Conservation (phyloP, 2,888 invertebrate genomes). For the Rhagium mordax region DNA sequence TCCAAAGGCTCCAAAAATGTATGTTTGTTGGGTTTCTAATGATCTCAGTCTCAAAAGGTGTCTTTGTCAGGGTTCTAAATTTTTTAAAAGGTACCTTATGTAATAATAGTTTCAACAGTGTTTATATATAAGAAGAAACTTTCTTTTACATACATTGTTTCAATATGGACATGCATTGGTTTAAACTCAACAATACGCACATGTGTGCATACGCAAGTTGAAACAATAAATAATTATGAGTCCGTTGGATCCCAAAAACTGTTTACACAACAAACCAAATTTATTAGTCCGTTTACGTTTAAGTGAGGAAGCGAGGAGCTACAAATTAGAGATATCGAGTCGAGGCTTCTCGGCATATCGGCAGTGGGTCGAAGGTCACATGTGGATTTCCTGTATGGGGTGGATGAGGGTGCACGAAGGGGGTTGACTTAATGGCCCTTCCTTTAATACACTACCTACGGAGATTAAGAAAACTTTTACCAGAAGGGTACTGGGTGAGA, state of each 20-base stretch:
- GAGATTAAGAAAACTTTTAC: constrained; percentile 4
- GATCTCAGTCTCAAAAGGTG: too few species aligned
- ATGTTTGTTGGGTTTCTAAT: too few species aligned
- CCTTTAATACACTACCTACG: constrained; percentile 3
- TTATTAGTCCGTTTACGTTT: constrained; percentile 1
- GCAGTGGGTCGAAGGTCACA: constrained; percentile 27
- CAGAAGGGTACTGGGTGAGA: constrained; percentile 19
- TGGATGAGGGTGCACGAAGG: constrained; percentile 12
- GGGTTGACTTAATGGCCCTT: constrained; percentile 21
- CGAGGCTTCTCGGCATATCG: not conserved
- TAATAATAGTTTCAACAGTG: too few species aligned
- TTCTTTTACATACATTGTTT: too few species aligned
- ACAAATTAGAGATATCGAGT: constrained; percentile 17
- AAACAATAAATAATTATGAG: not conserved
- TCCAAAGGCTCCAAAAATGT: too few species aligned
- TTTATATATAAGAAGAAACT: too few species aligned
- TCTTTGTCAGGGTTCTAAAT: too few species aligned
- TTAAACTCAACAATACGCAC: too few species aligned
- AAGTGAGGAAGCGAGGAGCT: constrained; percentile 8
- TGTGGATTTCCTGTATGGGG: constrained; percentile 33
- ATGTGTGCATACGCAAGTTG: not conserved
- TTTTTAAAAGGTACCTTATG: too few species aligned
- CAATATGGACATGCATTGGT: too few species aligned
- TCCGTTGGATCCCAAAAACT: not conserved
- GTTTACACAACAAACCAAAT: constrained; percentile 17